These are phyloP conservation scores for Campylomormyrus numenius DNA, from an alignment of 2,113 vertebrate species.

Conservation along the genomic window DNA sequence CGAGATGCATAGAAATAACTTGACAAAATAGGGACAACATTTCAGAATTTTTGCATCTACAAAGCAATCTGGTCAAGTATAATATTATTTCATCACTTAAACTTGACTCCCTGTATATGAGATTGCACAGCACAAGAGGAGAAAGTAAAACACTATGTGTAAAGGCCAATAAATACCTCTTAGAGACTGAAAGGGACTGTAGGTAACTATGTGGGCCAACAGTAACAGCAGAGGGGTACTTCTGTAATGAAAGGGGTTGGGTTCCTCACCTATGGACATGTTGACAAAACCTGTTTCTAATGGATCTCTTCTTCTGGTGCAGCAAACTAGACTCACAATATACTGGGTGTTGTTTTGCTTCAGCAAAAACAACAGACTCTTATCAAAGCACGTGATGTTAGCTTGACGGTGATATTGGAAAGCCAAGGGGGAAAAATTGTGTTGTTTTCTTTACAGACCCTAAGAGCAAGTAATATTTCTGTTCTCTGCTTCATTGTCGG, in stretches of 20 bases:
- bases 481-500: not conserved
- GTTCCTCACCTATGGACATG: not conserved
- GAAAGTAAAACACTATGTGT: not conserved
- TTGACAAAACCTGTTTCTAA: not conserved
- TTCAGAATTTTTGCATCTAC: not conserved
- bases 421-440: not conserved
- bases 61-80: not conserved
- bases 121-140: not conserved
- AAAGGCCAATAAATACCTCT: not conserved
- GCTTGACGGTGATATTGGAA: not conserved
- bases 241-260: not conserved
- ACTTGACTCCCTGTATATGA: not conserved
- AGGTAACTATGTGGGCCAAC: not conserved
- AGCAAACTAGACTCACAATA: not conserved
- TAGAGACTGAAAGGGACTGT: not conserved
- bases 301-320: not conserved
- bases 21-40: not conserved
- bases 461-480: not conserved
- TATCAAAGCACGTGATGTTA: not conserved
- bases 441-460: not conserved
- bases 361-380: not conserved
- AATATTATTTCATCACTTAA: conserved; percentile 2
- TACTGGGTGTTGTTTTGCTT: not conserved
- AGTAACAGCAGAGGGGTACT: not conserved
- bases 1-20: not conserved